Base-by-base conservation (phyloP, 2,888 invertebrate genomes). In the Parnassius glacialis region DNA sequence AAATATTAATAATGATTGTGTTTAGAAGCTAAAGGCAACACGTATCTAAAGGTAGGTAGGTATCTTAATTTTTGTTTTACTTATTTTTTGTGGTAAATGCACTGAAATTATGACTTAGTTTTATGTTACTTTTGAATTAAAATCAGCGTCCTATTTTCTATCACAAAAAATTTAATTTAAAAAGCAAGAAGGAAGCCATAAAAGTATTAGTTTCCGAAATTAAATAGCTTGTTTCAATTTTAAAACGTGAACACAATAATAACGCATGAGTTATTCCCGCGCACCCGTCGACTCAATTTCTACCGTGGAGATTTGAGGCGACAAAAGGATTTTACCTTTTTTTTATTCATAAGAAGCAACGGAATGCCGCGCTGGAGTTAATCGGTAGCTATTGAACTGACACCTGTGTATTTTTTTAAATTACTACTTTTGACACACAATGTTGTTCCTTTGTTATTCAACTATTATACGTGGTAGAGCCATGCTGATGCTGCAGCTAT, bases 331-430 rank as follows among this genome's bases (percentile, higher is more conserved):
- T 68, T 73, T 59, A 70, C 68, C 66, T 67, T 60, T 70, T 71
- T 64, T 58, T 64, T 54, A 59, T 64, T 66, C 25, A 13, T 58
- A 62, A 64, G 62, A 64, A 44, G 60, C 61, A 64, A 71, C 72
- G 74, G 73, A 76, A 76, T 79, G 74, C 78, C 75, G 72, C 72
- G 70, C 66, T 63, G 61, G 65, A 70, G 69, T 68, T 67, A 70
- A 73, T 79, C 81, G 74, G 82, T 79, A 80, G 83, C 78, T 64
- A 70, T 76, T 72, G 67, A 74, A 57, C 69, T 61, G 72, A 79
- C 83, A 82, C 83, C 83, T 82, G 80, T 76, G 72, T 61, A 61
- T 65, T 61, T 57, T 62, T 65, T 52, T 44, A 12, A 48, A 20
- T 20, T 42, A 43, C 47, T 63, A 52, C 59, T 55, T 63, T 34